Evolutionary conservation across 2,113 vertebrate genomes (phyloP).

Genomic region (Cryptomyrus ogoouensis): DNA sequence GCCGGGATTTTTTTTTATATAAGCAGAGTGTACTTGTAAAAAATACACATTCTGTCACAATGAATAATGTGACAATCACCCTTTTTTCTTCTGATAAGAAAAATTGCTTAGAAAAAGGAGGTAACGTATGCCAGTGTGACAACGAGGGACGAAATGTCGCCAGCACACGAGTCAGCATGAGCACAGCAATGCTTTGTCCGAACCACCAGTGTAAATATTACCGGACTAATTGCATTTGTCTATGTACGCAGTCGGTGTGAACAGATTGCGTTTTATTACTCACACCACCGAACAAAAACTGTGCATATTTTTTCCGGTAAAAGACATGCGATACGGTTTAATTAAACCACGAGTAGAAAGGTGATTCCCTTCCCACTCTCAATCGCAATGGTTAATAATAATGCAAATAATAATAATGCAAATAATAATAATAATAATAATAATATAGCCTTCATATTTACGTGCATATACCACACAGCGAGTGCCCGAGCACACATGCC

Average conservation of each 20-base stretch:
- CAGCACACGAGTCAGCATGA: not conserved
- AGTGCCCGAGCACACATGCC: not conserved
- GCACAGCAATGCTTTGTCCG: constrained; percentile 40
- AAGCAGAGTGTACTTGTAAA: not conserved
- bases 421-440: constrained; percentile 8
- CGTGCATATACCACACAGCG: not conserved
- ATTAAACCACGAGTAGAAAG: not conserved
- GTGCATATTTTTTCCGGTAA: not conserved
- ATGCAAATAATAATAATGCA: constrained; percentile 1
- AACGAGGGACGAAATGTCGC: not conserved
- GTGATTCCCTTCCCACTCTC: not conserved
- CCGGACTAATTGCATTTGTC: constrained; percentile 37
- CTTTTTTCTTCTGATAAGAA: not conserved
- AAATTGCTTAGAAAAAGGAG: not conserved
- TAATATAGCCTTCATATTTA: not conserved
- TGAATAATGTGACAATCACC: not conserved
- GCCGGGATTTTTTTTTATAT: not conserved
- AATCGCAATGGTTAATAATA: not conserved
- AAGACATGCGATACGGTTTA: not conserved
- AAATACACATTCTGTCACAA: not conserved
- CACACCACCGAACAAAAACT: not conserved
- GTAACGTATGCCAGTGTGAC: not conserved
- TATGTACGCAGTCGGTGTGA: constrained; percentile 24
- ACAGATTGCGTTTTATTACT: constrained; percentile 23
- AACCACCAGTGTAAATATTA: constrained; percentile 6